These are phyloP conservation scores for Macrotus californicus DNA, from an alignment of 2,113 vertebrate species.

Conservation along the genomic window DNA sequence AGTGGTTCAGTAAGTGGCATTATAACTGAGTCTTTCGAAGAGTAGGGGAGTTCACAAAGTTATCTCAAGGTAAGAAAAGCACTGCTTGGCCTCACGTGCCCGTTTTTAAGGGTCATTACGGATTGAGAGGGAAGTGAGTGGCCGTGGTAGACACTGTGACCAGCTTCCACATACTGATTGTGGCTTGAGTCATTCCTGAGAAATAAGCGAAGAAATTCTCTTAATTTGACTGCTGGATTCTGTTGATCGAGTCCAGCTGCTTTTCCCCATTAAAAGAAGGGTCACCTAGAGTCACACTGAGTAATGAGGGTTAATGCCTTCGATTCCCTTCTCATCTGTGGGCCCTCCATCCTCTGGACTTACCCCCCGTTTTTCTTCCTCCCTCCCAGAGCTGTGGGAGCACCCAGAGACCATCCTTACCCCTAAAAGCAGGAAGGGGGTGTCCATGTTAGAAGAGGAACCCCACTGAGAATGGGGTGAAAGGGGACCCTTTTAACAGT, in stretches of 20 bases:
- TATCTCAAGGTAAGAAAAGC: neutral
- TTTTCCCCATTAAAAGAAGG: neutral
- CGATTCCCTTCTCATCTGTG: neutral
- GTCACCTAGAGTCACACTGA: constrained; percentile 43
- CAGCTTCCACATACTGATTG: neutral
- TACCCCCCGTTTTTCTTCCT: neutral
- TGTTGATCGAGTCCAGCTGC: neutral
- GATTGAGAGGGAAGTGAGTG: neutral
- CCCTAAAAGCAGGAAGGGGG: neutral
- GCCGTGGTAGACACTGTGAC: neutral
- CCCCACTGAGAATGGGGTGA: neutral
- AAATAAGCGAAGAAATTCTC: constrained; percentile 13
- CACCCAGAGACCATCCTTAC: neutral
- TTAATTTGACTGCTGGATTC: neutral
- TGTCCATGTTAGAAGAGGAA: neutral
- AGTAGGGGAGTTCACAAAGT: neutral
- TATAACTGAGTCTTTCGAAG: neutral
- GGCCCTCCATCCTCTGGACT: neutral
- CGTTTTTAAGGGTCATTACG: neutral
- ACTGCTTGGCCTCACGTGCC: neutral
- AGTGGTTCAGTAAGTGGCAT: neutral
- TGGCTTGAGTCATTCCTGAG: constrained; percentile 46
- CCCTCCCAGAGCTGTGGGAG: neutral
- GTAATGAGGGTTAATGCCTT: neutral
- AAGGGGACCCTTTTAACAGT: neutral